phyloP scores from a whole-genome alignment of 92 coral and sea anemone species.

The Palythoa heliodiscus region DNA sequence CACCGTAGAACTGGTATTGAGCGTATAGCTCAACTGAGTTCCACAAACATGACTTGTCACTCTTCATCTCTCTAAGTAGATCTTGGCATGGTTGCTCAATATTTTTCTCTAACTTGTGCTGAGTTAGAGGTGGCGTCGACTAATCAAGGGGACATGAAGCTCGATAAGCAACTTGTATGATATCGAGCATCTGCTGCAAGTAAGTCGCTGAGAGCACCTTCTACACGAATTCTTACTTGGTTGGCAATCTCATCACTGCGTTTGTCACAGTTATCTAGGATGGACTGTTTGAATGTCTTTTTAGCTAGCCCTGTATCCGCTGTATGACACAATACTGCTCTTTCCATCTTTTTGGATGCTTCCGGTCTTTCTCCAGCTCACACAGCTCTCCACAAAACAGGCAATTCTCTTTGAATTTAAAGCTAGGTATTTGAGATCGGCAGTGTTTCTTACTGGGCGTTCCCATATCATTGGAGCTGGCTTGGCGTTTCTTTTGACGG shows the following conservation, averaged over 20 bases:
- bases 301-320: constrained; percentile 46
- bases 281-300: constrained; percentile 60
- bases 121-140: constrained; percentile 55
- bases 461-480: constrained; percentile 25
- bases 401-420: constrained; percentile 61
- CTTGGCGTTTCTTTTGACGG: constrained; percentile 55
- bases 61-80: constrained; percentile 36
- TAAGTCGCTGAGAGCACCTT: constrained; percentile 70
- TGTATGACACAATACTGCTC: constrained; percentile 57
- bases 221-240: constrained; percentile 57
- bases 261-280: constrained; percentile 53
- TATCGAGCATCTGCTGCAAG: constrained; percentile 74
- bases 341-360: constrained; percentile 61
- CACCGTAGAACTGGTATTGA: constrained; percentile 64
- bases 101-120: constrained; percentile 40
- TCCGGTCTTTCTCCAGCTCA: constrained; percentile 49
- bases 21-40: constrained; percentile 57
- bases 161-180: constrained; percentile 59
- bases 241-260: constrained; percentile 55
- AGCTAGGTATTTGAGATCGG: constrained; percentile 55
- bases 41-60: constrained; percentile 67
- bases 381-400: constrained; percentile 70
- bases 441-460: constrained; percentile 51
- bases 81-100: constrained; percentile 48
- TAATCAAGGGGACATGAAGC: constrained; percentile 61